Evolutionary conservation across 2,113 vertebrate genomes (phyloP), one percentile per base, ranked within the genome.

Genomic region (Xiphophorus maculatus): DNA sequence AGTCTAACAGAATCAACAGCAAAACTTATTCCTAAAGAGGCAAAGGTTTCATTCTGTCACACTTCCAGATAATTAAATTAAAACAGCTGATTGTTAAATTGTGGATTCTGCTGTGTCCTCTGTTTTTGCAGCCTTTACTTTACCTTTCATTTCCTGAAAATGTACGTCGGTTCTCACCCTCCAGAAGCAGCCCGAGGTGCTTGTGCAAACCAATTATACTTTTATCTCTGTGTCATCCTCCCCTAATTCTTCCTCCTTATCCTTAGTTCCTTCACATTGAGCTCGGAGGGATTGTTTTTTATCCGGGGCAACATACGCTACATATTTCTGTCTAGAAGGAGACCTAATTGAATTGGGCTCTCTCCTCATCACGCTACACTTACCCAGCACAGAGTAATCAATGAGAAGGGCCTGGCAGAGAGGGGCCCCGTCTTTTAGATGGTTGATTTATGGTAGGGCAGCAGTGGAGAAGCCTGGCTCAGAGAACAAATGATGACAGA

Each of bases 271-370:
- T 62, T 69, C 62, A 37, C 5, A 15, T 58, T 9, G 74, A 29
- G 68, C 74, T 42, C 25, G 8, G 30, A 71, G 69, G 63, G 70
- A 51, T 61, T 65, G 64, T 66, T 84, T 83, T 83, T 77, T 69
- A 79, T 75, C 67, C 79, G 8, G 64, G 66, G 3, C 74, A 63
- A 63, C 51, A 30, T 69, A 71, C 35, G 65, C 71, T 78, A 63
- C 78, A 79, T 86, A 84, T 87, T 89, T 78, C 83, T 87, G 85
- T 82, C 74, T n/a, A 25, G 66, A 71, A 63, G 58, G 35, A 76
- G 63, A 77, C 75, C 84, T 91, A 92, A 93, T 93, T 92, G 84
- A 93, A 92, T 87, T 81, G 81, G 84, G 33, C 81, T 88, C 77
- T 75, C 77, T 90, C 70, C 89, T 90, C 83, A 87, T 85, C 88